Percentiles rank a stretch among this genome's conserved stretches.
These are phyloP conservation scores for Colletes gigas DNA, from an alignment of 1,140 invertebrate genomes.

Conservation along the genomic window DNA sequence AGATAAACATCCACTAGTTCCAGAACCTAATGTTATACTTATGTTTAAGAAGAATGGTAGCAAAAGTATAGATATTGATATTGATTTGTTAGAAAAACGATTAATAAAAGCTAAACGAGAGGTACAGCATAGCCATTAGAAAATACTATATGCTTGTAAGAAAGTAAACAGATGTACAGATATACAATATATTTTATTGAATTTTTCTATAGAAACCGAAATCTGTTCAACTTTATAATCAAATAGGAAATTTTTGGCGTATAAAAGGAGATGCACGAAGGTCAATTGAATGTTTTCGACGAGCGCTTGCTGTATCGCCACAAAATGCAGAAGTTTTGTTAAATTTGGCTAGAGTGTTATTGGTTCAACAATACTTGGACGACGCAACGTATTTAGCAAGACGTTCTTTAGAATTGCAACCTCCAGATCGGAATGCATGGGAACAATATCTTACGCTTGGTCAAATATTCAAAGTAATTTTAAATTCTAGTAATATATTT, in stretches of 20 bases:
- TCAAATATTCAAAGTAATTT: conserved; percentile 87
- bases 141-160: neutral
- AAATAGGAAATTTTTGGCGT: conserved; percentile 94
- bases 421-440: conserved; percentile 92
- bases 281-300: conserved; percentile 93
- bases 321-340: conserved; percentile 92
- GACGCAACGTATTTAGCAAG: conserved; percentile 93
- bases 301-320: conserved; percentile 91
- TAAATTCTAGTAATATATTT: neutral
- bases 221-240: conserved; percentile 92
- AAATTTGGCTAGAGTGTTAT: conserved; percentile 91
- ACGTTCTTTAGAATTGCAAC: conserved; percentile 87
- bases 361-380: conserved; percentile 92
- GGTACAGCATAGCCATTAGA: conserved; percentile 71
- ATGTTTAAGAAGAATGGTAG: conserved; percentile 89
- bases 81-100: conserved; percentile 88
- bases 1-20: conserved; percentile 85
- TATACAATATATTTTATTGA: conserved; percentile 17
- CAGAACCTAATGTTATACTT: conserved; percentile 87
- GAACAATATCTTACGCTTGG: conserved; percentile 94
- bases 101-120: conserved; percentile 91
- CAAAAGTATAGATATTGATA: conserved; percentile 87
- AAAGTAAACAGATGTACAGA: neutral
- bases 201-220: conserved; percentile 86
- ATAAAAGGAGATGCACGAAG: conserved; percentile 92